These are phyloP conservation scores for Phrynocephalus guinanensis DNA, from an alignment of 2,797 vertebrate species.

Conservation along the genomic window DNA sequence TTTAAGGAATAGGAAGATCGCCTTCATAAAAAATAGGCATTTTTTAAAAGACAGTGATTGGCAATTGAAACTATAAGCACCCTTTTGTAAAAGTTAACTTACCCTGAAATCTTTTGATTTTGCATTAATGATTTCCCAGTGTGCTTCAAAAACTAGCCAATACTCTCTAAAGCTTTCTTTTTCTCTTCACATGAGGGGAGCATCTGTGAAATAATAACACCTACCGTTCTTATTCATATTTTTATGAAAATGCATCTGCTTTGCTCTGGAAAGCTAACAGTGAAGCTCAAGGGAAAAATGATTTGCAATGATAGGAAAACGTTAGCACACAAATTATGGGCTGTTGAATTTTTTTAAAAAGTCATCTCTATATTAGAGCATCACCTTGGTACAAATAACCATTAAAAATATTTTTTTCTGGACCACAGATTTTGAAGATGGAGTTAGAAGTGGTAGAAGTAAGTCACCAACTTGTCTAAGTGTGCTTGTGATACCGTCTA, in stretches of 20 bases:
- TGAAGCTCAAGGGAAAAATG: conserved; percentile 49
- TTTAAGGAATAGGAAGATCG: not conserved
- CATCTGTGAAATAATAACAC: conserved; percentile 73
- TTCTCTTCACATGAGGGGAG: conserved; percentile 52
- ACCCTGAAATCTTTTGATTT: conserved; percentile 68
- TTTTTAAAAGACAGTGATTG: conserved; percentile 51
- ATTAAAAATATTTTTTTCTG: not conserved
- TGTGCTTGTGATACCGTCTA: not conserved
- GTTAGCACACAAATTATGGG: conserved; percentile 40
- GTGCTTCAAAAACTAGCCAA: conserved; percentile 71
- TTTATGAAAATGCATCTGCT: conserved; percentile 69
- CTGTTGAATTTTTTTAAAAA: not conserved
- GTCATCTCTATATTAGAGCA: not conserved
- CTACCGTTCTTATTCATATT: conserved; percentile 61
- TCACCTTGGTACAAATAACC: not conserved
- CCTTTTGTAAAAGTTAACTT: conserved; percentile 74
- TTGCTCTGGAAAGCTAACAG: conserved; percentile 44
- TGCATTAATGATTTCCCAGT: conserved; percentile 67
- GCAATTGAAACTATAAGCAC: conserved; percentile 55
- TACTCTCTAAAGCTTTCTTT: conserved; percentile 64
- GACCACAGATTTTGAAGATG: not conserved
- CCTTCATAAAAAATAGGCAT: conserved; percentile 33
- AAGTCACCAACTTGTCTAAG: not conserved
- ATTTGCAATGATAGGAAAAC: conserved; percentile 59
- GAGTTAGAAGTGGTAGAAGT: not conserved